Evolutionary conservation across 1,140 invertebrate species (phyloP).

Genomic region (Conus betulinus): DNA sequence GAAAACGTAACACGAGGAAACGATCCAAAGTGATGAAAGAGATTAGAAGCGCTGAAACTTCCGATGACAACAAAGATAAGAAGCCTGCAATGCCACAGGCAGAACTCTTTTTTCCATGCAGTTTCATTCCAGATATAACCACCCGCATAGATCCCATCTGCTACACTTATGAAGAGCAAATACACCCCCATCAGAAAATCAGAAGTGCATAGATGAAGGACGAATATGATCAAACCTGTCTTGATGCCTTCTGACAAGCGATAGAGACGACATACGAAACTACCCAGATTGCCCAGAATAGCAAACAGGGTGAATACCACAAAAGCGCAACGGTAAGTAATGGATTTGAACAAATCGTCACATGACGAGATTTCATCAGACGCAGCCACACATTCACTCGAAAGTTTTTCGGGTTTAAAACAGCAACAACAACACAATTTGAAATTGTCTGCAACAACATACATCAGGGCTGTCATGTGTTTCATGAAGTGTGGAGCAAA

Average conservation of each 20-base stretch:
- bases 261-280: neutral
- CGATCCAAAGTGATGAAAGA: conserved; percentile 2
- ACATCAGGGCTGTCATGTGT: neutral
- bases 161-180: neutral
- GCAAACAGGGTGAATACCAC: neutral
- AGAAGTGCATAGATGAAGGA: neutral
- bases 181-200: conserved; percentile 16
- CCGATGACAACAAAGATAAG: neutral
- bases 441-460: conserved; percentile 7
- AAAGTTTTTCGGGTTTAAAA: neutral
- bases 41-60: neutral
- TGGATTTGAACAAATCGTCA: conserved; percentile 2
- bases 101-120: neutral
- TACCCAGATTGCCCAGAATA: neutral
- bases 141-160: neutral
- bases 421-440: neutral
- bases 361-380: conserved; percentile 11
- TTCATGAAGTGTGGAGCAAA: neutral
- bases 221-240: neutral
- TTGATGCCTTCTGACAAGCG: neutral
- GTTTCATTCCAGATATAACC: neutral
- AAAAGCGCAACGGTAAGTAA: neutral
- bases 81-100: neutral
- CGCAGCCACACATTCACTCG: neutral
- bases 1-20: neutral